A percentile compares a stretch with the other conserved stretches of the same genome.
These are phyloP conservation scores for Cheilosia variabilis DNA, from an alignment of 2,888 invertebrate genomes.

Conservation along the genomic window DNA sequence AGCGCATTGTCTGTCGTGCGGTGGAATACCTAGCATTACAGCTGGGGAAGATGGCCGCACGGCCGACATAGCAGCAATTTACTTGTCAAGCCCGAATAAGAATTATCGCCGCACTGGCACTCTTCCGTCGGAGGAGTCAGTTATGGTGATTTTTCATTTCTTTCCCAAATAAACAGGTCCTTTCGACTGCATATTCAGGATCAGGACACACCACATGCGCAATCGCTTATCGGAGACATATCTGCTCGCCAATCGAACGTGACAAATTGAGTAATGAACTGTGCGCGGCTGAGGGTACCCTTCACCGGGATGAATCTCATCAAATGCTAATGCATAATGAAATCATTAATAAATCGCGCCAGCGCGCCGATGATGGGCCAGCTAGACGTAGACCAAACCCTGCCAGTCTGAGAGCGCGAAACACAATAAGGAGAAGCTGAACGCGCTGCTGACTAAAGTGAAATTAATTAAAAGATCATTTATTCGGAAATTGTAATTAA, in stretches of 20 bases:
- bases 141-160: slow-evolving; percentile 19
- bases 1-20: slow-evolving; percentile 34
- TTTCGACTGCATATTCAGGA: not conserved
- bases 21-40: slow-evolving; percentile 66
- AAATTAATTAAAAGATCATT: slow-evolving; percentile 76
- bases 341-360: slow-evolving; percentile 73
- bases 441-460: slow-evolving; percentile 33
- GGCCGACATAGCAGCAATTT: slow-evolving; percentile 62
- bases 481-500: slow-evolving; percentile 74
- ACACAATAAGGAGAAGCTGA: slow-evolving; percentile 52
- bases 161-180: slow-evolving; percentile 55
- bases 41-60: slow-evolving; percentile 27
- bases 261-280: slow-evolving; percentile 76
- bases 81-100: slow-evolving; percentile 72
- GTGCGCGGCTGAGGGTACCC: slow-evolving; percentile 48
- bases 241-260: slow-evolving; percentile 69
- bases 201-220: not conserved
- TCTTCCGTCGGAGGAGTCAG: slow-evolving; percentile 43
- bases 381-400: slow-evolving; percentile 25
- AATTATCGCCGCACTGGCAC: slow-evolving; percentile 58
- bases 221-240: slow-evolving; percentile 59
- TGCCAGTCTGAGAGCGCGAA: not conserved
- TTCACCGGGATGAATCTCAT: slow-evolving; percentile 58
- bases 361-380: slow-evolving; percentile 50
- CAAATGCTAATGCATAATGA: slow-evolving; percentile 74